Base-by-base conservation (phyloP, 2,888 invertebrate genomes). In the Rotaria magnacalcarata region DNA sequence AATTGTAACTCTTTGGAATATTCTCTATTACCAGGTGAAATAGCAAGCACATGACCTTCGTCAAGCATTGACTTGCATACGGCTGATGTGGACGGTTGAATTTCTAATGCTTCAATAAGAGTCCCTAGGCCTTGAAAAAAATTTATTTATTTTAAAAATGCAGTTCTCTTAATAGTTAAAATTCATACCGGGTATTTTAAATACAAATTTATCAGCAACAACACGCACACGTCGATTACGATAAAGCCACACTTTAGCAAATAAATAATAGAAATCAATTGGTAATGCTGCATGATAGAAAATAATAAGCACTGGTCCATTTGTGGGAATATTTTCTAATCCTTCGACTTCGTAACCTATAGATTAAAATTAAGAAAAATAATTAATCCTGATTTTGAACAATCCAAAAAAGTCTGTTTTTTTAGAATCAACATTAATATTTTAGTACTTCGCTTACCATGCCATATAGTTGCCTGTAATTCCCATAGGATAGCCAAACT, bases 261-360 rank as follows among this genome's bases (percentile, higher is more conserved):
- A 94, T 89, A 97, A 94, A 92, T 97, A 98, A 92, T 99, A 99
- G 92, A 97, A 93, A 91, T 99, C 99, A 86, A 98, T 93, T 2
- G 98, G 99, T 89, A 98, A 94, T 52, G 96, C 96, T 75, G 97
- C 99, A 92, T 99, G 98, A 91, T 98, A 99, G 92, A 96, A 98
- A 86, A 99, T 94, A 88, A 97, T 93, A 47, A 99, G 92, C 87
- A 95, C 97, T 87, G 96, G 94, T 0, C 95, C 95, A 86, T 93
- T 92, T 19, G 93, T 93, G 0, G 98, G 98, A 87, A 99, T 93
- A 91, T 97, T 95, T 90, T 98, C 96, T 86, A 97, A 89, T 0
- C 98, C 98, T 84, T 93, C 92, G 87, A 96, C 52, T 84, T 87
- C 87, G 41, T 87, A 85, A 16, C 80, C 80, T 80, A 47, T 1